phyloP scores from a whole-genome alignment of 2,797 vertebrate species.

The Helostoma temminkii region DNA sequence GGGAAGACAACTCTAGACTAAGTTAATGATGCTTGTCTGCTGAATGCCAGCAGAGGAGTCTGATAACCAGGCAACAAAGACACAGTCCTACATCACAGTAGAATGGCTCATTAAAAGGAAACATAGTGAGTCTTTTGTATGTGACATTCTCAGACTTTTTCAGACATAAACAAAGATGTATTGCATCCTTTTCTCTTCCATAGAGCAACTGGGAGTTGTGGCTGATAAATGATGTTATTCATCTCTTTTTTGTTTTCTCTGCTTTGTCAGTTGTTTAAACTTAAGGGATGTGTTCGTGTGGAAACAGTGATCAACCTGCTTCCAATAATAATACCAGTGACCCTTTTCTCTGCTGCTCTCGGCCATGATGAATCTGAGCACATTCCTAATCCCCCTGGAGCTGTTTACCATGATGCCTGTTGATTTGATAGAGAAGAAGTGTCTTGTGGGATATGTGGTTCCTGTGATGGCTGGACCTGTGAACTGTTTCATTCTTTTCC shows the following conservation, averaged over 20 bases:
- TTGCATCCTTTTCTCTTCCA: slow-evolving; percentile 35
- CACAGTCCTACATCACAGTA: slow-evolving; percentile 44
- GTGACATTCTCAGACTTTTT: slow-evolving; percentile 42
- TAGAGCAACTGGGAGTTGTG: slow-evolving; percentile 44
- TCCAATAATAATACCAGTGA: slow-evolving; percentile 60
- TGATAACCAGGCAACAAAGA: slow-evolving; percentile 69
- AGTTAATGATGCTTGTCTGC: slow-evolving; percentile 69
- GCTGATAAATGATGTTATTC: slow-evolving; percentile 60
- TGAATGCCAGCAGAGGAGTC: slow-evolving; percentile 55
- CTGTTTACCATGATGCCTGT: slow-evolving; percentile 64
- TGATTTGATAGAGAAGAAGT: slow-evolving; percentile 54
- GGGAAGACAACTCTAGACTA: slow-evolving; percentile 48
- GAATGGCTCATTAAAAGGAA: slow-evolving; percentile 64
- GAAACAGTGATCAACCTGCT: slow-evolving; percentile 70
- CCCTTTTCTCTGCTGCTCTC: slow-evolving; percentile 42
- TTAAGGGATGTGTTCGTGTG: slow-evolving; percentile 18
- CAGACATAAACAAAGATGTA: slow-evolving; percentile 59
- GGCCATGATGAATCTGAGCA: slow-evolving; percentile 69
- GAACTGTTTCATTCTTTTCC: slow-evolving; percentile 51
- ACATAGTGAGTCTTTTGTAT: slow-evolving; percentile 57
- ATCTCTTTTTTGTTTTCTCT: slow-evolving; percentile 27
- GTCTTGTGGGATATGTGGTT: slow-evolving; percentile 65
- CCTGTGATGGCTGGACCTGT: slow-evolving; percentile 40
- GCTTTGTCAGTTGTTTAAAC: slow-evolving; percentile 30
- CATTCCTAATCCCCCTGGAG: slow-evolving; percentile 70